Conservation (phyloP, 37 sponge, comb jelly and placozoan genomes). For the Cliona cf. orientalis region DNA sequence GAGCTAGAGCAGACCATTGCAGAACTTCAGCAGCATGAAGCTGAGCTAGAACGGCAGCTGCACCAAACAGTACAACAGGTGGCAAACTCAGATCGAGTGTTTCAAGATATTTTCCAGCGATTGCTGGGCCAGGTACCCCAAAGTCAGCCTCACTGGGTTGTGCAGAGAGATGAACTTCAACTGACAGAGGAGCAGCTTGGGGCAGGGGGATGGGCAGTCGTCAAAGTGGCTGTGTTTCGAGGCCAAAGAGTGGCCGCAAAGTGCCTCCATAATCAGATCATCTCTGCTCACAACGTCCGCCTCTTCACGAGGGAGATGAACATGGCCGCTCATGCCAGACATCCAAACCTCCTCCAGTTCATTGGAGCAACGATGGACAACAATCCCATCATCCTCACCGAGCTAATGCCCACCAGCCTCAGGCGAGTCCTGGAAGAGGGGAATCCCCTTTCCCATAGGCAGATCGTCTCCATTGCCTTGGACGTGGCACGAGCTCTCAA, state of each 20-base stretch:
- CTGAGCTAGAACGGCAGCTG: too few species aligned
- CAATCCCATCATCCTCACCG: conserved; percentile 64
- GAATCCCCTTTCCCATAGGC: conserved; percentile 28
- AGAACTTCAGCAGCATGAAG: too few species aligned
- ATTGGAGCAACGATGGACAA: conserved; percentile 63
- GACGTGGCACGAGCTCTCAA: conserved; percentile 67
- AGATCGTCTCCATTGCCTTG: conserved; percentile 31
- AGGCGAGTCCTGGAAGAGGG: conserved; percentile 47
- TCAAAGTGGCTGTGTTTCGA: conserved; percentile 57
- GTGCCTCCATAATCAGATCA: conserved; percentile 48
- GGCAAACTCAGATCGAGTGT: too few species aligned
- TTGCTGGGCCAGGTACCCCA: too few species aligned
- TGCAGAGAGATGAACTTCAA: conserved; percentile 30
- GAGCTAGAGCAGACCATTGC: too few species aligned
- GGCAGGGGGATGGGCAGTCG: conserved; percentile 59
- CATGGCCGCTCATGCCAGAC: conserved; percentile 53
- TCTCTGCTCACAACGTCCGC: conserved; percentile 57
- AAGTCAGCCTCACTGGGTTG: conserved; percentile 55
- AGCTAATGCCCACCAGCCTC: conserved; percentile 74
- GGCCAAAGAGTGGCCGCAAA: conserved; percentile 73
- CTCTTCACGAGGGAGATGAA: conserved; percentile 62
- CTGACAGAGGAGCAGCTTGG: conserved; percentile 60
- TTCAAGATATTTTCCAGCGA: too few species aligned
- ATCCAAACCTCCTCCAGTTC: conserved; percentile 78
- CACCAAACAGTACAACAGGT: too few species aligned